These are phyloP conservation scores for Tauraco hartlaubi DNA, from an alignment of 2,797 vertebrate species.

Conservation along the genomic window DNA sequence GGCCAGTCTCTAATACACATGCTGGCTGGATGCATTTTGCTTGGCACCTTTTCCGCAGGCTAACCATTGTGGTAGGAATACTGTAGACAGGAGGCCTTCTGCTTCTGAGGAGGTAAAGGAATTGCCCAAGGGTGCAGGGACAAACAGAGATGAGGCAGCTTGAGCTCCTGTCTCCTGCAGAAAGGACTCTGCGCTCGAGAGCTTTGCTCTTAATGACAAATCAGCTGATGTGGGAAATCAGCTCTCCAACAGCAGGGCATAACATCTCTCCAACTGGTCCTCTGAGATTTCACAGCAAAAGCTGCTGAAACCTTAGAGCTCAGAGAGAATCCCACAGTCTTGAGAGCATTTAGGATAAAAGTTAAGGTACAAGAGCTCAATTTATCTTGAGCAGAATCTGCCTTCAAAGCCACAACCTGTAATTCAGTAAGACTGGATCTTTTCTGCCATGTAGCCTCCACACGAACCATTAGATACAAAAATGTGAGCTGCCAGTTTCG, in stretches of 20 bases:
- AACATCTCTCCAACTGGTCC: background rate
- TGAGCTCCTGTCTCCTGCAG: background rate
- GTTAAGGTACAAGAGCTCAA: background rate
- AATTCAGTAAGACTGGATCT: background rate
- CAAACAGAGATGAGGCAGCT: background rate
- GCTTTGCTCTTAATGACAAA: background rate
- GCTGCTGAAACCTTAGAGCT: conserved; percentile 16
- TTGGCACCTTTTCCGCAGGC: background rate
- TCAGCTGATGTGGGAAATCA: background rate
- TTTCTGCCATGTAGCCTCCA: background rate
- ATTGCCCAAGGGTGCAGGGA: background rate
- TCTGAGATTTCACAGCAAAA: background rate
- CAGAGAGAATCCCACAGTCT: background rate
- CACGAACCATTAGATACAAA: background rate
- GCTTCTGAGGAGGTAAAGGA: background rate
- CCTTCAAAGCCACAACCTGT: background rate
- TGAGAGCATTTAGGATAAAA: background rate
- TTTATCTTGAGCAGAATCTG: background rate
- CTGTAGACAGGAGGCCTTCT: background rate
- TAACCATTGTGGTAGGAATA: background rate
- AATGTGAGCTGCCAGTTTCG: background rate
- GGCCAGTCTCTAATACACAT: background rate
- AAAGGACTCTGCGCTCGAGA: background rate
- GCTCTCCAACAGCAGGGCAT: background rate
- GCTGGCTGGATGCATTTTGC: background rate